Conservation (phyloP, 2,888 invertebrate species). For the Ametastegia equiseti region DNA sequence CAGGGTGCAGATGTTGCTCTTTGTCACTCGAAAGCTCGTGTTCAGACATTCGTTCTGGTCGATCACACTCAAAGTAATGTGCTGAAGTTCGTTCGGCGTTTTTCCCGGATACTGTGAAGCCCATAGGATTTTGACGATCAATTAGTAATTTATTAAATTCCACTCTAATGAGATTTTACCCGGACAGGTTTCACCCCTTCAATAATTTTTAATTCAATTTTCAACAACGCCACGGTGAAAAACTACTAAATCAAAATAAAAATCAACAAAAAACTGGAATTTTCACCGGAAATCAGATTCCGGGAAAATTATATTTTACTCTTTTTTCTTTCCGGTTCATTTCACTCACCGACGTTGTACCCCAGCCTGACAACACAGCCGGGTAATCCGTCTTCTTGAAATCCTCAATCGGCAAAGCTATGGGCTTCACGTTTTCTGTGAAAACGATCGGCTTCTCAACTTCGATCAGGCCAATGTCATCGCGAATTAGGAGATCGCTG, state of each 20-base stretch:
- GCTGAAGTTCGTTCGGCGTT: conserved; percentile 78
- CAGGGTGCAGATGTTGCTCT: conserved; percentile 79
- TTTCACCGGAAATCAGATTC: background rate
- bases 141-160: conserved; percentile 25
- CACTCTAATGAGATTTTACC: background rate
- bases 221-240: background rate
- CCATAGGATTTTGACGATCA: background rate
- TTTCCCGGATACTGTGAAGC: conserved; percentile 78
- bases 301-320: background rate
- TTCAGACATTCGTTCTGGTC: conserved; percentile 75
- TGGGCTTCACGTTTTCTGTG: conserved; percentile 65
- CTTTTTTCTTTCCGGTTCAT: too few species aligned
- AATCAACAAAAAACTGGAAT: too few species aligned
- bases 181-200: background rate
- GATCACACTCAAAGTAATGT: conserved; percentile 77
- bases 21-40: conserved; percentile 76
- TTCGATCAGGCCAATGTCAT: conserved; percentile 71
- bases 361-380: conserved; percentile 72
- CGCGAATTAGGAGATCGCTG: conserved; percentile 65
- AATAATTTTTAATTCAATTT: conserved; percentile 27
- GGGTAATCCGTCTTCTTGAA: conserved; percentile 67
- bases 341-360: conserved; percentile 69
- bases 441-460: conserved; percentile 67
- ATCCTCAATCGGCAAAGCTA: conserved; percentile 63
- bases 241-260: conserved; percentile 33